These are phyloP conservation scores for Meloidogyne exigua DNA, from an alignment of 1,140 invertebrate species.

Conservation along the genomic window DNA sequence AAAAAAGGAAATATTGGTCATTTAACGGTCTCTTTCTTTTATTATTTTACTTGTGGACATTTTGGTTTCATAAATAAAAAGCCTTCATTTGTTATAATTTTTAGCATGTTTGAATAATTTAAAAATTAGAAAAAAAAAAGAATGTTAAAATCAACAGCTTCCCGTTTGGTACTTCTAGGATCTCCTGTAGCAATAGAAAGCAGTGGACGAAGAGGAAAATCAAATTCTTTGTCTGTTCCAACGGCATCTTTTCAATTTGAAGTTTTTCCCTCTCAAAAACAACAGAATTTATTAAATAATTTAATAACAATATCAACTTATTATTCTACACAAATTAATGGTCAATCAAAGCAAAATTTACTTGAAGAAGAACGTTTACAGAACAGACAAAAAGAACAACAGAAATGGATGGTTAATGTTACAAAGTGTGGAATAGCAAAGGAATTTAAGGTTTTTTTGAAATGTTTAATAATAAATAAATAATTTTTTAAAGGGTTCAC, in stretches of 20 bases:
- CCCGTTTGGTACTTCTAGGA: not conserved
- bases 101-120: no score
- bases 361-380: not conserved
- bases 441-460: slow-evolving; percentile 66
- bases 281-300: not conserved
- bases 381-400: not conserved
- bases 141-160: slow-evolving; percentile 5
- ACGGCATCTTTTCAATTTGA: not conserved
- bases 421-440: slow-evolving; percentile 87
- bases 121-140: no score
- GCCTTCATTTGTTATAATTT: no score
- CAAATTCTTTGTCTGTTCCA: not conserved
- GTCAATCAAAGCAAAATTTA: not conserved
- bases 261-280: not conserved
- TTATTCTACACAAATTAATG: not conserved
- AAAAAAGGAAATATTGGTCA: no score
- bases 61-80: no score
- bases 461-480: not conserved
- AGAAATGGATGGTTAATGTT: slow-evolving; percentile 58
- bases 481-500: slow-evolving; percentile 66
- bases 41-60: no score
- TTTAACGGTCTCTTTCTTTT: no score
- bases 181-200: not conserved
- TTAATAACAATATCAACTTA: not conserved
- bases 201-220: not conserved